These are phyloP conservation scores for Odontomyia ornata DNA, from an alignment of 2,888 invertebrate species.

Conservation along the genomic window DNA sequence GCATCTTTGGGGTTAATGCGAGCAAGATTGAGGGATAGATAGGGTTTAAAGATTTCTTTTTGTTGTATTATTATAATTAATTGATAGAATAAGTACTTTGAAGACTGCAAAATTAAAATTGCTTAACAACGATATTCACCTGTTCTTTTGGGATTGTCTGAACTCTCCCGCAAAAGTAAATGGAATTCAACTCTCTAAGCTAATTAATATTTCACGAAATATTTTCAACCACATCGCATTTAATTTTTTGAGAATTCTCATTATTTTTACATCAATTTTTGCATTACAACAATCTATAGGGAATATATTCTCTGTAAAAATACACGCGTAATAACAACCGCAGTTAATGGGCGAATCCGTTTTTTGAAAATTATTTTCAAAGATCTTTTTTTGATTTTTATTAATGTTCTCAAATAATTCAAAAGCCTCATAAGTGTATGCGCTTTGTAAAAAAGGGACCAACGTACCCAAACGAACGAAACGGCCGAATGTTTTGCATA, in stretches of 20 bases:
- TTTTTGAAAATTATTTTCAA: constrained; percentile 27
- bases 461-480: not conserved
- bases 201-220: not conserved
- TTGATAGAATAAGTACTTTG: no score
- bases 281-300: not conserved
- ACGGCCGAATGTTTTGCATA: constrained; percentile 35
- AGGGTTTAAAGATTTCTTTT: no score
- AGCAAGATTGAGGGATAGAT: no score
- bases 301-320: not conserved
- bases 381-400: constrained; percentile 39
- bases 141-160: no score
- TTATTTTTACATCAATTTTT: not conserved
- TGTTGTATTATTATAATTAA: not conserved
- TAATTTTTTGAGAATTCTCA: not conserved
- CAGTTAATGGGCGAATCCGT: constrained; percentile 27
- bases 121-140: no score
- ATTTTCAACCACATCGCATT: not conserved
- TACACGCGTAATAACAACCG: constrained; percentile 1
- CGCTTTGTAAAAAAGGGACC: not conserved
- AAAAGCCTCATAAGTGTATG: not conserved
- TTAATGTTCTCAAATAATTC: constrained; percentile 36
- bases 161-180: no score
- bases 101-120: no score
- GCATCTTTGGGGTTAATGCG: no score
- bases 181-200: not conserved